Evolutionary conservation across 2,888 invertebrate species (phyloP).

Genomic region (Drosophila eohydei): DNA sequence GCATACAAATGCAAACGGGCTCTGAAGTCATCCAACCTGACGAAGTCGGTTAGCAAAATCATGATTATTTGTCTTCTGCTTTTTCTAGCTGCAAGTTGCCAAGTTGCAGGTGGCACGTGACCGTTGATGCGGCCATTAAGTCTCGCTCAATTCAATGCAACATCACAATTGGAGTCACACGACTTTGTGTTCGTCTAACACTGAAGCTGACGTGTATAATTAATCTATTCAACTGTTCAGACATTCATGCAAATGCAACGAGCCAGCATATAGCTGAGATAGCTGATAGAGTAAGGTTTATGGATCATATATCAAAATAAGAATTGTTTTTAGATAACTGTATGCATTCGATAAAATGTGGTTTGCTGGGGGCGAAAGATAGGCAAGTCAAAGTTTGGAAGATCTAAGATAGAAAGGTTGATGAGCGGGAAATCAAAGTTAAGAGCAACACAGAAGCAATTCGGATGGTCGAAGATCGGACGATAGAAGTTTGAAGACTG

Average conservation of each 20-base stretch:
- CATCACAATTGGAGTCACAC: slow-evolving; percentile 6
- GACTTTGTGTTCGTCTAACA: background rate
- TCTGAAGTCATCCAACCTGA: slow-evolving; percentile 75
- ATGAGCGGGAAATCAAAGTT: background rate
- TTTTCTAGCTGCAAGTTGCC: slow-evolving; percentile 31
- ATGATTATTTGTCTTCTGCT: slow-evolving; percentile 38
- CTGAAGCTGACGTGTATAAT: background rate
- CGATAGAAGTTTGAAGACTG: background rate
- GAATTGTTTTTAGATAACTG: background rate
- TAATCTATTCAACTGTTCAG: background rate
- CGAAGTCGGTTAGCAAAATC: slow-evolving; percentile 64
- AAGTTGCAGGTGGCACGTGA: slow-evolving; percentile 44
- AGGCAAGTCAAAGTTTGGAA: background rate
- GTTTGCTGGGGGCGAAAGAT: background rate
- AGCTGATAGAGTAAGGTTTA: too few relatives aligned
- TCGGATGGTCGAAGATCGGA: background rate
- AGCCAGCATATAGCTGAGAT: background rate
- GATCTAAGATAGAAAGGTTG: too few relatives aligned
- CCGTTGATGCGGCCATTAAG: slow-evolving; percentile 21
- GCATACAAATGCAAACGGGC: slow-evolving; percentile 71
- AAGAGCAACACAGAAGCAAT: background rate
- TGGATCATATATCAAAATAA: background rate
- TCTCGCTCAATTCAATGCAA: slow-evolving; percentile 8
- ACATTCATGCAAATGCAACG: background rate
- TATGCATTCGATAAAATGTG: background rate